Evolutionary conservation across 2,113 vertebrate genomes (phyloP).

Genomic region (Xerus inauris): DNA sequence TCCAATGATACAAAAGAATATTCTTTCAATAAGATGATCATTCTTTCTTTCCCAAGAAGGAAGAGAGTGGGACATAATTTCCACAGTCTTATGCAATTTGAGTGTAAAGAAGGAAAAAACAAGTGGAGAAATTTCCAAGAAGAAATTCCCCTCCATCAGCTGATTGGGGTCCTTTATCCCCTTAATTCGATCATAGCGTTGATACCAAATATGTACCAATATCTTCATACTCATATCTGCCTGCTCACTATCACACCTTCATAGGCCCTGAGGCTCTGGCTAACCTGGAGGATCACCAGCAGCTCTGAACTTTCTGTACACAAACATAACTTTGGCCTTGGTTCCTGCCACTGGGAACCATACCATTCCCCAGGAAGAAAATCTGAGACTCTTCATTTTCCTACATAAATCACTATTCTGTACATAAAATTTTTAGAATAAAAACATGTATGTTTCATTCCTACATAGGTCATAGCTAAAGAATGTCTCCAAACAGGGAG

Average conservation of each 20-base stretch:
- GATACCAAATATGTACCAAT: neutral
- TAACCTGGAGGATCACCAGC: neutral
- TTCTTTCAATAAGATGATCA: neutral
- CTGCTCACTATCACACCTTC: neutral
- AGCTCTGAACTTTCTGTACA: neutral
- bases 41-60: neutral
- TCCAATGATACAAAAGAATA: neutral
- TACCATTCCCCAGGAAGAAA: neutral
- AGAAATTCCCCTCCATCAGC: neutral
- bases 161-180: neutral
- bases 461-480: neutral
- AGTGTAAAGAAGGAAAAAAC: neutral
- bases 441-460: neutral
- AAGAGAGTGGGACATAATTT: neutral
- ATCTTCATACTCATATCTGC: neutral
- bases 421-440: neutral
- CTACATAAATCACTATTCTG: constrained; percentile 1
- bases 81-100: neutral
- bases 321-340: neutral
- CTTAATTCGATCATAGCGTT: neutral
- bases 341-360: neutral
- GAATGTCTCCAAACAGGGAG: neutral
- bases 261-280: neutral
- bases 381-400: constrained; percentile 1
- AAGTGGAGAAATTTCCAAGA: neutral